phyloP scores from a whole-genome alignment of 1,140 invertebrate species.

The Oncopodura yosiiana region DNA sequence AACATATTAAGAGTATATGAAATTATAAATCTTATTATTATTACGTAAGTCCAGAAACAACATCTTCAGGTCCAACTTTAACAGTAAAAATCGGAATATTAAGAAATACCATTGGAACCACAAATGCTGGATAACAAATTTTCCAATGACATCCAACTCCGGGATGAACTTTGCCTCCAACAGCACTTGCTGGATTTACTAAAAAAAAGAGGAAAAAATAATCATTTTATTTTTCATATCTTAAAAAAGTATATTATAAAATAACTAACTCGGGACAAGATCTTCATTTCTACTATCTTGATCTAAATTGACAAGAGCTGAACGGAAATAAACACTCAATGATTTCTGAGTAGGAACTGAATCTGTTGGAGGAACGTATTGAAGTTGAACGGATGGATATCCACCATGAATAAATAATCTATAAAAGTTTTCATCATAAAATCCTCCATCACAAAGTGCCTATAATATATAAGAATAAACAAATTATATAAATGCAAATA shows the following conservation, averaged over 20 bases:
- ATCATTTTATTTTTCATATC: not conserved
- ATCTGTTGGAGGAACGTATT: not conserved
- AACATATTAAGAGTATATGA: too few relatives aligned
- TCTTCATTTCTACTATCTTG: not conserved
- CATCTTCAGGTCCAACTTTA: not conserved
- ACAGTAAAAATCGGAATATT: not conserved
- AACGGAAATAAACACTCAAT: not conserved
- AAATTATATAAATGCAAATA: not conserved
- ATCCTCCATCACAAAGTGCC: not conserved
- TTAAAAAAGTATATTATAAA: not conserved
- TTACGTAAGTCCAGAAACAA: not conserved
- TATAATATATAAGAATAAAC: not conserved
- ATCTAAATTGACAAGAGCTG: not conserved
- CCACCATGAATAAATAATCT: not conserved
- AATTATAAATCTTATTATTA: too few relatives aligned
- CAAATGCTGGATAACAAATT: not conserved
- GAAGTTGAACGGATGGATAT: not conserved
- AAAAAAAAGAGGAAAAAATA: not conserved
- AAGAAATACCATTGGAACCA: conserved; percentile 1
- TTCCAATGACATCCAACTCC: conserved; percentile 1
- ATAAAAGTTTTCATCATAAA: conserved; percentile 2
- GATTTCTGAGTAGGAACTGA: not conserved
- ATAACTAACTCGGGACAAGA: not conserved
- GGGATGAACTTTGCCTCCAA: not conserved
- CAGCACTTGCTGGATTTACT: not conserved